Evolutionary conservation across 1,140 invertebrate species (phyloP), one percentile per base, ranked within the genome.

Genomic region (Rhynchophorus ferrugineus): DNA sequence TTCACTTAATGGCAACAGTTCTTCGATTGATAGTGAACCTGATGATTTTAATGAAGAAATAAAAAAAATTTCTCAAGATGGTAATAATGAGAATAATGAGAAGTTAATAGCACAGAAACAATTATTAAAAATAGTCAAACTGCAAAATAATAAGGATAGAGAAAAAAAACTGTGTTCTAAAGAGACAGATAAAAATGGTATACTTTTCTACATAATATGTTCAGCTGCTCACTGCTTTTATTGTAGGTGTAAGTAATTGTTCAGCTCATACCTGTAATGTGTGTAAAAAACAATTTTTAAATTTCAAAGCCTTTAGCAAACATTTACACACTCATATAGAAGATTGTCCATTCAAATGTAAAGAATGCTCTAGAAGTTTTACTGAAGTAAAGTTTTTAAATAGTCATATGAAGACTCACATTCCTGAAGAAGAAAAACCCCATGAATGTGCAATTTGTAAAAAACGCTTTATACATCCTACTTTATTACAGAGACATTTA

Each of bases 301-400:
- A 98, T 74, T 90, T 91, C 13, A 98, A 99, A 74, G 98, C 98
- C 70, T 78, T 99, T 42, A 74, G 98, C 39, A 98, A 98, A 59
- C 95, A 98, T 73, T 91, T 98, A 71, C 78, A 93, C 60, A 98
- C 94, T 1, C 96, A 99, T 69, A 99, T 96, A 2, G 93, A 99
- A 71, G 96, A 99, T 70, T 73, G 95, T 46, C 96, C 95, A 1
- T 99, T 95, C 67, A 91, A 91, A 8, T 99, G 96, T 75, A 95
- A 98, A 71, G 89, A 98, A 54, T 99, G 96, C 71, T 58, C 63
- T 16, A 39, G 69, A 63, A 62, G 68, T 63, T 50, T 68, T 65
- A 61, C 73, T 63, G 44, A 69, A 60, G 77, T 77, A 49, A 76
- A 74, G 34, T 73, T 72, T 16, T 56, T 83, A 22, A 76, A 76